Evolutionary conservation across 2,888 invertebrate species (phyloP), one percentile per base, ranked within the genome.

Genomic region (Diaperis boleti): DNA sequence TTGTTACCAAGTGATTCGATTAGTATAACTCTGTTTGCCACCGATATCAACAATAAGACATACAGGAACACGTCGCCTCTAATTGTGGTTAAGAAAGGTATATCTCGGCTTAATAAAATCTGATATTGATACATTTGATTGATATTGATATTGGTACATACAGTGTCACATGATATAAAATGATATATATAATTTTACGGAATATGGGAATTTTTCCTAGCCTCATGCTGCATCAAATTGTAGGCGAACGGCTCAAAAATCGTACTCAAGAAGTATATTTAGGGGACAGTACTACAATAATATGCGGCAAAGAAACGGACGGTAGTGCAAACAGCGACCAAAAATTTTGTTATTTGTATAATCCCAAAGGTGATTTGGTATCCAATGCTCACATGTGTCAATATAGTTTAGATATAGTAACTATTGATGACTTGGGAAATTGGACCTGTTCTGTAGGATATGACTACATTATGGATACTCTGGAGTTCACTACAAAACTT

Each of bases 391-490:
- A 66, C 22, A 37, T 17, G 37, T 59, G 59, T 15, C n/a, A 11
- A 5, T 59, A 52, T 39, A 15, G 35, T 1, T 14, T 59, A 8
- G 29, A 14, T 15, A 39, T 59, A 5, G 59, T 59, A 2, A 59
- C 47, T 1, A 26, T 22, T 8, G 37, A 59, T 3, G 37, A 59
- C 26, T 41, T 63, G 6, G 69, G 69, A 6, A 62, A 22, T 13
- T 69, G 69, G 69, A 60, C 42, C 11, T 69, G 69, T 44, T 22
- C 33, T 1, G 41, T 56, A n/a, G 65, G 67, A 14, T 15, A 26
- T 14, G 18, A 11, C 3, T 42, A 64, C 10, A 47, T 44, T 1
- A 64, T 67, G 49, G 56, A 55, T 14, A 37, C 63, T 13, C 18
- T 65, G 7, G 61, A 65, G 22, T 66, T 63, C 7, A 64, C 50